Evolutionary conservation across 2,797 vertebrate species (phyloP), one percentile per base, ranked within the genome.

Genomic region (Acrossocheilus wenchowensis): DNA sequence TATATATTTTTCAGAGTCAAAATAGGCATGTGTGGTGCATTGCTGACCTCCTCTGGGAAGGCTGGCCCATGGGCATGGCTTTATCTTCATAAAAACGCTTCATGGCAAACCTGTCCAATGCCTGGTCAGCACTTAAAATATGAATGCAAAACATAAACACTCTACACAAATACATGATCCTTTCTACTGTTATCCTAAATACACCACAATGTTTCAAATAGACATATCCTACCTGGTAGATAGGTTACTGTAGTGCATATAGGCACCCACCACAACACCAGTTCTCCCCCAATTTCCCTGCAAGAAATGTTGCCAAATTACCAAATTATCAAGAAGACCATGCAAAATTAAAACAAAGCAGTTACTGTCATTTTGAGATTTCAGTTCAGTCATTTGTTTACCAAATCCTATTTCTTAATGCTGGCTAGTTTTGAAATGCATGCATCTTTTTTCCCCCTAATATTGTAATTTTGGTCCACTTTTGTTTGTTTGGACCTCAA

Each of bases 61-160:
- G 98, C 91, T 99, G 98, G 66, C 96, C 97, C 45, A 97, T 96
- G 0, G 98, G 97, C 90, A 98, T 96, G 30, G 98, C 96, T 92
- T 99, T 99, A 93, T 99, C 98, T 92, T 99, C 98, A 2, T 98
- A 99, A 93, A 99, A 99, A 23, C 97, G 96, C 89, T 97, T 98
- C 98, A 99, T 99, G 78, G 98, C 98, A 81, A 99, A 99, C 85
- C 98, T 94, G 94, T 99, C 98, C 94, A 99, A 92, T 54, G 98
- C 98, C 93, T 99, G 98, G 92, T 97, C 96, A 0, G 97, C 98
- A 2, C 98, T 99, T 93, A 0, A 54, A 1, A 43, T 57, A 43
- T 82, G 73, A 75, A 83, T 21, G 90, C 45, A 50, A 0, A 21
- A 85, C 34, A 39, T 54, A 4, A 77, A 77, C 23, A 68, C 34